Evolutionary conservation across 2,888 invertebrate species (phyloP).

Genomic region (Mimas tiliae): DNA sequence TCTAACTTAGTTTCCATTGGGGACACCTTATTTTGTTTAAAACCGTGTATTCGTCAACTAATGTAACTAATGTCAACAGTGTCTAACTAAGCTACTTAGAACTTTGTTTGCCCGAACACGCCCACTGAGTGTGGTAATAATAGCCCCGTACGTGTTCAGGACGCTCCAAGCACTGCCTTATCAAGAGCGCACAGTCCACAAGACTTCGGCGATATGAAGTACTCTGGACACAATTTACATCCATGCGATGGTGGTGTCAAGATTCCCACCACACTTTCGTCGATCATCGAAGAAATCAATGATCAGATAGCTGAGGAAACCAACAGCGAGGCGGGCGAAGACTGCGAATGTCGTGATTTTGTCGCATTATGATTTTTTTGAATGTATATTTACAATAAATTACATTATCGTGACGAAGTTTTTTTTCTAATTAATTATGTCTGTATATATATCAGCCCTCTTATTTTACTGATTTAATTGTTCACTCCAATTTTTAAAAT

Average conservation of each 20-base stretch:
- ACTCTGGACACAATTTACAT: conserved; percentile 33
- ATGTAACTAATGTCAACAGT: too few species aligned
- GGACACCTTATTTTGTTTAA: too few species aligned
- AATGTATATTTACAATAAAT: conserved; percentile 15
- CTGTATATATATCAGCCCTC: neutral
- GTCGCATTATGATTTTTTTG: conserved; percentile 34
- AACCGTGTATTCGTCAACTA: too few species aligned
- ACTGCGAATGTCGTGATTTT: conserved; percentile 35
- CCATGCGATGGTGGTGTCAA: conserved; percentile 31
- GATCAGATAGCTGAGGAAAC: conserved; percentile 68
- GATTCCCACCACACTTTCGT: conserved; percentile 41
- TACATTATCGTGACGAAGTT: neutral
- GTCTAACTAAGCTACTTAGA: too few species aligned
- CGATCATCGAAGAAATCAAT: conserved; percentile 67
- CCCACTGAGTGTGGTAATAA: neutral
- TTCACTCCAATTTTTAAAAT: too few species aligned
- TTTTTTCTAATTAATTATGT: neutral
- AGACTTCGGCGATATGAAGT: conserved; percentile 47
- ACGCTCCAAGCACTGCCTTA: conserved; percentile 43
- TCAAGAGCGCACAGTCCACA: conserved; percentile 49
- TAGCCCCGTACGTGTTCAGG: conserved; percentile 41
- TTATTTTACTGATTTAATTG: too few species aligned
- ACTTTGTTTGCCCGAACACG: too few species aligned
- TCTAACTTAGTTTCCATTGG: too few species aligned
- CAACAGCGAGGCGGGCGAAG: conserved; percentile 47